Evolutionary conservation across 2,113 vertebrate genomes (phyloP).

Genomic region (Marmota monax): DNA sequence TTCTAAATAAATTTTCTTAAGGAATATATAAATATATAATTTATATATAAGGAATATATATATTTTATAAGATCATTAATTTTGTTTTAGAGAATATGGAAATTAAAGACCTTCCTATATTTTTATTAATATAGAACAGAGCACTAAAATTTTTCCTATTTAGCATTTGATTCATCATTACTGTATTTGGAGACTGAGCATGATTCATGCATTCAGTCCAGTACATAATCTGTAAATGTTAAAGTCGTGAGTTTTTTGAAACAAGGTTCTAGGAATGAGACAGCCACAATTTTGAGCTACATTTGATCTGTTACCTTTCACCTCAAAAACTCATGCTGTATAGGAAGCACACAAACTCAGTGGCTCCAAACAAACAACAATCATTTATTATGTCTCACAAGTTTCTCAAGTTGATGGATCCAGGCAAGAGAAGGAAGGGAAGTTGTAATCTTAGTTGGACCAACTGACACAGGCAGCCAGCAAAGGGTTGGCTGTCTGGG

Average conservation of each 20-base stretch:
- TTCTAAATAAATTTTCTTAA: slow-evolving; percentile 55
- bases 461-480: rapidly evolving
- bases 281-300: not conserved
- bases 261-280: not conserved
- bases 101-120: not conserved
- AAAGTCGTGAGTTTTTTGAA: slow-evolving; percentile 18
- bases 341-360: not conserved
- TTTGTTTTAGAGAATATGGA: slow-evolving; percentile 25
- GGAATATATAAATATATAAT: not conserved
- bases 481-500: rapidly evolving
- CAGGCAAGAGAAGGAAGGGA: not conserved
- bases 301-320: not conserved
- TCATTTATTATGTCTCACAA: not conserved
- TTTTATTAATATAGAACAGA: slow-evolving; percentile 3
- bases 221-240: not conserved
- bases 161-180: not conserved
- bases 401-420: not conserved
- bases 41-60: not conserved
- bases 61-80: slow-evolving; percentile 44
- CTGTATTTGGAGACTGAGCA: not conserved
- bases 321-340: not conserved
- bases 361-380: not conserved
- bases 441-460: not conserved
- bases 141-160: not conserved
- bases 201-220: not conserved